Evolutionary conservation across 2,888 invertebrate species (phyloP).

Genomic region (Parnassius orleans): DNA sequence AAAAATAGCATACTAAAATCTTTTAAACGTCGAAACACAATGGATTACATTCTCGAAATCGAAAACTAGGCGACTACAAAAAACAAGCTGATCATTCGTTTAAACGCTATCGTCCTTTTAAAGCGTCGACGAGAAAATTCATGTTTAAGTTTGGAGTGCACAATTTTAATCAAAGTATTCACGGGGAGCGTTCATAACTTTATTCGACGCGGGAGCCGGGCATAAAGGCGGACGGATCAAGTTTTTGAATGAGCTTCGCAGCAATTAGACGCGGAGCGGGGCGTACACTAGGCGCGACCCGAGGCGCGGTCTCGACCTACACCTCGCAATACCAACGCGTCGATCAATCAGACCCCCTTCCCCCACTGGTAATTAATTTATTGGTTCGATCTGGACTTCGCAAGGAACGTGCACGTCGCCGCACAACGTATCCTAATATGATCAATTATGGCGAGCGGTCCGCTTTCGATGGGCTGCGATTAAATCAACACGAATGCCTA

Average conservation of each 20-base stretch:
- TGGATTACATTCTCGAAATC: conserved; percentile 26
- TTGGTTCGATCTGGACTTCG: conserved; percentile 34
- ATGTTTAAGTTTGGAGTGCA: conserved; percentile 26
- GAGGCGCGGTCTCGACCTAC: conserved; percentile 41
- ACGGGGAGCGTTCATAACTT: conserved; percentile 25
- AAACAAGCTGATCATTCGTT: conserved; percentile 29
- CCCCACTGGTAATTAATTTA: conserved; percentile 59
- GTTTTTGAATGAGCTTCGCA: conserved; percentile 53
- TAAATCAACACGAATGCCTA: conserved; percentile 24
- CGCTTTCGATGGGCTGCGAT: conserved; percentile 11
- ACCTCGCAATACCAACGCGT: conserved; percentile 26
- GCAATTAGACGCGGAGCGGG: conserved; percentile 59
- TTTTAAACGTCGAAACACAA: conserved; percentile 25
- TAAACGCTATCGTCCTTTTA: conserved; percentile 24
- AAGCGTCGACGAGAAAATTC: conserved; percentile 18
- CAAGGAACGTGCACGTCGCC: conserved; percentile 4
- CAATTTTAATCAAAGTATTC: conserved; percentile 31
- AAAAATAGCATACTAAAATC: conserved; percentile 15
- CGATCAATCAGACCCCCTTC: conserved; percentile 52
- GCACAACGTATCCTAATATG: conserved; percentile 18
- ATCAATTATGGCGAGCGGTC: conserved; percentile 23
- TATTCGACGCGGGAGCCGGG: conserved; percentile 35
- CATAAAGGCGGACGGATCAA: conserved; percentile 48
- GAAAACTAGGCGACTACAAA: conserved; percentile 27
- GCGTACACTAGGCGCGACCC: conserved; percentile 41